phyloP scores from a whole-genome alignment of 1,140 invertebrate genomes.

The Temnothorax nylanderi region DNA sequence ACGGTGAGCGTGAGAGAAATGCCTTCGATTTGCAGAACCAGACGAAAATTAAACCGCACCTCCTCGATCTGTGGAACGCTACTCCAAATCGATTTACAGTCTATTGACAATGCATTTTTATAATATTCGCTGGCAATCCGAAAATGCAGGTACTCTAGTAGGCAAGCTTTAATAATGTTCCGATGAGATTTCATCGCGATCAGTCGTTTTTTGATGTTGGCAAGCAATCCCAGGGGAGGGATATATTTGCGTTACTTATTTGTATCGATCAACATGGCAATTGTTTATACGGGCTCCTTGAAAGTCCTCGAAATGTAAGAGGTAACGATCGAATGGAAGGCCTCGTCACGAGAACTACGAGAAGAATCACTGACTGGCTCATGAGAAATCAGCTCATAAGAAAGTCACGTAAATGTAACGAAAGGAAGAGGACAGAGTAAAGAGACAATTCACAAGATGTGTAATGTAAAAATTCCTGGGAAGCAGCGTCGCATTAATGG shows the following conservation, averaged over 20 bases:
- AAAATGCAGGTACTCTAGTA: slow-evolving; percentile 49
- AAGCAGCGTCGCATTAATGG: not conserved
- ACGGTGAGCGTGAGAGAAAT: not conserved
- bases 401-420: not conserved
- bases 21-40: not conserved
- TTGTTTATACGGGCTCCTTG: not conserved
- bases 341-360: not conserved
- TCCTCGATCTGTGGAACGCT: not conserved
- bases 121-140: slow-evolving; percentile 30
- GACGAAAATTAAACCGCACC: not conserved
- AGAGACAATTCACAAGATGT: not conserved
- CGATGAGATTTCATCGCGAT: not conserved
- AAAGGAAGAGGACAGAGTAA: slow-evolving; percentile 10
- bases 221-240: not conserved
- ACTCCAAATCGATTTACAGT: not conserved
- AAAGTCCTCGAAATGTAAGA: not conserved
- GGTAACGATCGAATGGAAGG: not conserved
- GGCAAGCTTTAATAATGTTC: not conserved
- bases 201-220: not conserved
- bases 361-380: not conserved
- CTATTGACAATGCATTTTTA: not conserved
- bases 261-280: not conserved
- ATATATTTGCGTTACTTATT: slow-evolving; percentile 2
- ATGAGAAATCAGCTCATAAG: not conserved
- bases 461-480: not conserved